Base-by-base conservation (phyloP, 2,888 invertebrate species). In the Sinhomidia bicolor region DNA sequence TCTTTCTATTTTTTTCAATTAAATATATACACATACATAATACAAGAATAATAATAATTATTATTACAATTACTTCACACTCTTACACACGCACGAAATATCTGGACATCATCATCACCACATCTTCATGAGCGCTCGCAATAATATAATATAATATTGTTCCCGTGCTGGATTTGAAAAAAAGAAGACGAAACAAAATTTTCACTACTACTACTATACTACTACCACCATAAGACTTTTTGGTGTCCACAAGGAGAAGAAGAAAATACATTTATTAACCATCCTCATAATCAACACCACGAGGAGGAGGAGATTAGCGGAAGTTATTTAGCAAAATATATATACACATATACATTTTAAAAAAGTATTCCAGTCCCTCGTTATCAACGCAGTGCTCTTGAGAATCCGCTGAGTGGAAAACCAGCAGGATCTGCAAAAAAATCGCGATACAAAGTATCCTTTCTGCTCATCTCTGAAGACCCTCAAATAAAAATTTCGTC, bases 1-100 rank as follows among this genome's bases (percentile, higher is more conserved):
- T 84, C 88, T 82, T 82, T 71, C 86, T 83, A 82, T 78, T 78
- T 85, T 65, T 82, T 87, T 76, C 41, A 54, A 83, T 78, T 84
- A 84, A 74, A 60, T 60, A 84, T 76, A 84, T 76, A 74, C 57
- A 60, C 74, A 85, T 29, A 12, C 68, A 36, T 23, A n/a, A n/a
- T n/a, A n/a, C n/a, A n/a, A n/a, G n/a, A 44, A 62, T 36, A 32
- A 85, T 44, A 23, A 47, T 57, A 36, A 54, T 57, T 36, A 54
- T 57, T 20, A 78, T 32, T 32, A 57, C 36, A n/a, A 57, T 57
- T 36, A 57, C 32, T 20, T 7, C 78, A 60, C 54, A 65, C 20
- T 20, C n/a, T 5, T 29, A 29, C 68, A 74, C 23, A 74, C 47
- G 23, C n/a, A 79, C 20, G 1, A 41, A 80, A 80, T 80, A 62